These are phyloP conservation scores for Pipistrellus pipistrellus DNA, from an alignment of 2,797 vertebrate genomes.

Conservation along the genomic window DNA sequence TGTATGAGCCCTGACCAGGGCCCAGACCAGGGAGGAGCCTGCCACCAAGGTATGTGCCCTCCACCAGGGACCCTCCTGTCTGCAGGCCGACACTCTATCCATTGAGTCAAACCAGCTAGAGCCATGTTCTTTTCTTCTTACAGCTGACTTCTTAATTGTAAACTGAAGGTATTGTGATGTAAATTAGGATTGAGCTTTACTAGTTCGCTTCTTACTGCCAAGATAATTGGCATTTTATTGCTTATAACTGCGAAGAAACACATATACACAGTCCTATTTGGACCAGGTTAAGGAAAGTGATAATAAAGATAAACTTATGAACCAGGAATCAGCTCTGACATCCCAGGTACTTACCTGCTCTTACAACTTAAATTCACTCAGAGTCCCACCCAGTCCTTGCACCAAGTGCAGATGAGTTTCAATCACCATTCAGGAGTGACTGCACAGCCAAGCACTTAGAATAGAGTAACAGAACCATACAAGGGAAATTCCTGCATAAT, in stretches of 20 bases:
- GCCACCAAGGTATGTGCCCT: too few relatives aligned
- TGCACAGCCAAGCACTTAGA: not conserved
- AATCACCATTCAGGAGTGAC: not conserved
- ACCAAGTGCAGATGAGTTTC: not conserved
- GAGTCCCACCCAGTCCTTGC: not conserved
- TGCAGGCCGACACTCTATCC: too few relatives aligned
- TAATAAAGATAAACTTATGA: conserved; percentile 8
- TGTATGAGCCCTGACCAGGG: too few relatives aligned
- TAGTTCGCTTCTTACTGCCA: conserved; percentile 47
- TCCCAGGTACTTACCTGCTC: not conserved
- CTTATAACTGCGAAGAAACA: conserved; percentile 17
- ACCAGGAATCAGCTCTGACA: conserved; percentile 38
- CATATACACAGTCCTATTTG: not conserved
- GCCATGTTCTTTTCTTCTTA: conserved; percentile 68
- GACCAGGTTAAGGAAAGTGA: not conserved
- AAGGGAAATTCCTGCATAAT: not conserved
- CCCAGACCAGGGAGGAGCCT: too few relatives aligned
- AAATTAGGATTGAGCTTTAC: conserved; percentile 39
- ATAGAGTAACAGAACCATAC: not conserved
- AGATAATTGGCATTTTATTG: conserved; percentile 50
- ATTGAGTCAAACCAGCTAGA: too few relatives aligned
- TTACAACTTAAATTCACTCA: not conserved
- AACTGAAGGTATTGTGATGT: conserved; percentile 58
- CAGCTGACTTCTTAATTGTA: conserved; percentile 66
- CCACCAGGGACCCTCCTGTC: too few relatives aligned